phyloP scores from a whole-genome alignment of 2,113 vertebrate species.

The Physeter macrocephalus region DNA sequence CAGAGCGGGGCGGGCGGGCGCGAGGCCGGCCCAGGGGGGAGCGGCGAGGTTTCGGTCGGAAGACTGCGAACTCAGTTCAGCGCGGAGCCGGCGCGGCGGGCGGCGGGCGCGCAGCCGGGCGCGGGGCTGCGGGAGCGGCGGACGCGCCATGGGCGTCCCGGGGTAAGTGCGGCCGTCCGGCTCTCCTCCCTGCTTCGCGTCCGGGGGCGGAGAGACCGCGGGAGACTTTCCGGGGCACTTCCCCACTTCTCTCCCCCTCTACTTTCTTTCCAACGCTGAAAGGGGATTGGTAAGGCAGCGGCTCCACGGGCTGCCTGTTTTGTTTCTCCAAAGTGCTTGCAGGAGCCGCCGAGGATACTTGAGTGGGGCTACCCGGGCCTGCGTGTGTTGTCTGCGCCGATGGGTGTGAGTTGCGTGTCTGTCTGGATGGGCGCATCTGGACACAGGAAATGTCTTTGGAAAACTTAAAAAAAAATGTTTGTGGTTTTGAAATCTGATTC shows the following conservation, averaged over 20 bases:
- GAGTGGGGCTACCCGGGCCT: neutral
- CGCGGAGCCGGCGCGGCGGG: neutral
- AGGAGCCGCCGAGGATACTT: neutral
- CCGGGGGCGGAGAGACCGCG: neutral
- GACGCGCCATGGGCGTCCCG: neutral
- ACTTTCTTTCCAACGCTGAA: neutral
- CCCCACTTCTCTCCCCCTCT: neutral
- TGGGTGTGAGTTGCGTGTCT: neutral
- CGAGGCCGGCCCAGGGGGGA: constrained; percentile 73
- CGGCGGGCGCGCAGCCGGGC: constrained; percentile 28
- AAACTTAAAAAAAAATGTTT: constrained; percentile 33
- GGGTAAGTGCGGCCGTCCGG: constrained; percentile 70
- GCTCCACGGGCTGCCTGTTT: constrained; percentile 26
- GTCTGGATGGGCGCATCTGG: constrained; percentile 7
- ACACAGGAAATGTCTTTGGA: constrained; percentile 26
- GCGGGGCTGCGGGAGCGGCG: constrained; percentile 55
- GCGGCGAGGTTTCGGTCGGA: constrained; percentile 62
- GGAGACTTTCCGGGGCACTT: neutral
- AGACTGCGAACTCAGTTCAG: neutral
- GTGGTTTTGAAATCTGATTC: constrained; percentile 51
- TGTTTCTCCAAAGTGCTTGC: constrained; percentile 56
- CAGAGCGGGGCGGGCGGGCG: constrained; percentile 68
- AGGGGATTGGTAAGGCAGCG: neutral
- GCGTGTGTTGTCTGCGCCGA: neutral
- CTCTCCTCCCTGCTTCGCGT: neutral